phyloP scores from a whole-genome alignment of 2,888 invertebrate genomes.

The Xanthorhoe spadicearia region DNA sequence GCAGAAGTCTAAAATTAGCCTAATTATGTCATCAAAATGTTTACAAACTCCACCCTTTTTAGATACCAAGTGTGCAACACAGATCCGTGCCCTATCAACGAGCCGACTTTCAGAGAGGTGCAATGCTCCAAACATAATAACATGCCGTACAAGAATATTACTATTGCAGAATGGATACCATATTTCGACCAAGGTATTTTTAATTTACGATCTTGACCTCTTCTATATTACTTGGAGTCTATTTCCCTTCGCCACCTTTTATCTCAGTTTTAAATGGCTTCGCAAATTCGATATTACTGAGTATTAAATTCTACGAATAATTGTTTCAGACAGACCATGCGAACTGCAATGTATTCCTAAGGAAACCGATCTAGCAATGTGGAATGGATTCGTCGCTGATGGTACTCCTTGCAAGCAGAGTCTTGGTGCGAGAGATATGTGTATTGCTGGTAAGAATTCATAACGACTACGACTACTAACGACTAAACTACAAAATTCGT shows the following conservation, averaged over 20 bases:
- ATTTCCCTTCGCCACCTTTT: too few relatives aligned
- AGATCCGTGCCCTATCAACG: slow-evolving; percentile 88
- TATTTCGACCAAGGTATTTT: slow-evolving; percentile 88
- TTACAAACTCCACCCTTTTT: slow-evolving; percentile 46
- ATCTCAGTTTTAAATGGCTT: neutral
- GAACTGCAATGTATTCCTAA: slow-evolving; percentile 92
- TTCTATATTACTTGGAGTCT: too few relatives aligned
- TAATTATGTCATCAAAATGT: slow-evolving; percentile 22
- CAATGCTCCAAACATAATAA: slow-evolving; percentile 91
- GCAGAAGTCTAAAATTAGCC: neutral
- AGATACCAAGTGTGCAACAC: slow-evolving; percentile 93
- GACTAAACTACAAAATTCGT: neutral
- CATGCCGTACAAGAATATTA: slow-evolving; percentile 87
- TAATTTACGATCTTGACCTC: neutral
- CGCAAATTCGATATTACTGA: neutral
- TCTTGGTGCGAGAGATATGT: slow-evolving; percentile 92
- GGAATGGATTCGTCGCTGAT: slow-evolving; percentile 90
- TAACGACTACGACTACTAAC: neutral
- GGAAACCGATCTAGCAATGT: slow-evolving; percentile 88
- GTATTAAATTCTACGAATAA: neutral
- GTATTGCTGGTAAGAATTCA: slow-evolving; percentile 84
- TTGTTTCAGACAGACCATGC: slow-evolving; percentile 88
- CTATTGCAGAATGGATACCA: slow-evolving; percentile 88
- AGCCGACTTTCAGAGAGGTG: slow-evolving; percentile 89
- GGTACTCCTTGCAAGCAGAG: slow-evolving; percentile 92